Percentiles rank a stretch among this genome's conserved stretches.
Conservation (phyloP, 1,140 invertebrate genomes). For the Drosophila bocki region DNA sequence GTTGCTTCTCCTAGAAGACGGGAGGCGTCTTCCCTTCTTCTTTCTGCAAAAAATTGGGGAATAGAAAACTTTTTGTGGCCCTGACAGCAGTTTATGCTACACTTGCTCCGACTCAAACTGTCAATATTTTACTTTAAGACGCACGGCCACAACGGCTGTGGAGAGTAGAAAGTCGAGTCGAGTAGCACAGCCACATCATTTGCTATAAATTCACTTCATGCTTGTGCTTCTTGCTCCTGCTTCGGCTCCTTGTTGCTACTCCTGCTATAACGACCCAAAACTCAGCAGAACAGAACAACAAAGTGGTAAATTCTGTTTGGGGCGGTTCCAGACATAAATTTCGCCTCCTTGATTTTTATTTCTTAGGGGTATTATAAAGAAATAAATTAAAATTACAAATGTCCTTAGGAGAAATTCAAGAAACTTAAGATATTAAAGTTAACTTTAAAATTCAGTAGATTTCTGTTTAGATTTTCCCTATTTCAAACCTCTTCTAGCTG, state of each 20-base stretch:
- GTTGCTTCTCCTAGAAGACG: constrained; percentile 62
- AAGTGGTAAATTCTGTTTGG: constrained; percentile 29
- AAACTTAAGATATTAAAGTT: background rate
- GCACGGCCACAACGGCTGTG: constrained; percentile 33
- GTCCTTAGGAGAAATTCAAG: background rate
- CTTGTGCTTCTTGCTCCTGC: constrained; percentile 1
- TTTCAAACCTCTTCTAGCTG: background rate
- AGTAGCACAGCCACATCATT: constrained; percentile 63
- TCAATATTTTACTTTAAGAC: constrained; percentile 81
- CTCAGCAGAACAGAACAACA: constrained; percentile 42
- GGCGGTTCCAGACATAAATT: constrained; percentile 39
- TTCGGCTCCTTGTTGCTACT: background rate
- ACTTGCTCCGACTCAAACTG: constrained; percentile 74
- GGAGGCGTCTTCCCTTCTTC: background rate
- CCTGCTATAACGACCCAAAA: constrained; percentile 44
- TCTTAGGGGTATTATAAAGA: background rate
- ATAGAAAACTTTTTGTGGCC: constrained; percentile 67
- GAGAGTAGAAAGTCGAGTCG: constrained; percentile 17
- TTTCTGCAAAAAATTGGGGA: background rate
- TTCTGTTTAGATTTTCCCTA: background rate
- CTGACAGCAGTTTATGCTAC: constrained; percentile 74
- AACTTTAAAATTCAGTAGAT: background rate
- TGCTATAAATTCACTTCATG: constrained; percentile 75
- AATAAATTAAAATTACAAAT: constrained; percentile 7
- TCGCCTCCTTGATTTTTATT: constrained; percentile 19